phyloP scores from a whole-genome alignment of 2,888 invertebrate species.

The Temnothorax ravouxi region DNA sequence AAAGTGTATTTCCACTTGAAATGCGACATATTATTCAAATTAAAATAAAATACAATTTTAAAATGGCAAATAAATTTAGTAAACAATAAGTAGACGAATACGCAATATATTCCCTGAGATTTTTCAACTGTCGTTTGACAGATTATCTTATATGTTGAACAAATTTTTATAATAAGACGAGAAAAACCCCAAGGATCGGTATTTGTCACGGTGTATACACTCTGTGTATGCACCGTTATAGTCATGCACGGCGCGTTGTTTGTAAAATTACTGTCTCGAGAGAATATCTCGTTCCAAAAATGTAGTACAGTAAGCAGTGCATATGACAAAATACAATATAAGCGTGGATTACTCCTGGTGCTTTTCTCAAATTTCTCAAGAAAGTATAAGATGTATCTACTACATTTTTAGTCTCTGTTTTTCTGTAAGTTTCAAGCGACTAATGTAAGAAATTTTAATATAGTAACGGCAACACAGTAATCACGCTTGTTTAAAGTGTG shows the following conservation, averaged over 20 bases:
- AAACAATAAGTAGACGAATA: neutral
- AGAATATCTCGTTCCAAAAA: slow-evolving; percentile 40
- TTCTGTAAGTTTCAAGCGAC: neutral
- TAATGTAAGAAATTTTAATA: neutral
- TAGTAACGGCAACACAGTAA: neutral
- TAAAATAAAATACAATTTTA: slow-evolving; percentile 29
- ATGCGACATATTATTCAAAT: neutral
- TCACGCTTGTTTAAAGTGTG: neutral
- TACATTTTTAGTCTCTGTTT: neutral
- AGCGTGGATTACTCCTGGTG: slow-evolving; percentile 5
- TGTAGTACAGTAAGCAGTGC: neutral
- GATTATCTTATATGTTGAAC: slow-evolving; percentile 27
- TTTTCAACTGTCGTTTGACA: neutral
- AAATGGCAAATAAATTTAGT: neutral
- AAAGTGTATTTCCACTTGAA: neutral
- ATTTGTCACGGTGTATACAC: slow-evolving; percentile 9
- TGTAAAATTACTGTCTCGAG: slow-evolving; percentile 45
- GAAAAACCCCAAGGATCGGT: neutral
- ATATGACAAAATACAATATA: slow-evolving; percentile 31
- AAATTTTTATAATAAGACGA: slow-evolving; percentile 12
- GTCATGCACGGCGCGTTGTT: slow-evolving; percentile 20
- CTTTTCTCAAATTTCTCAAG: neutral
- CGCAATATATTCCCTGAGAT: neutral
- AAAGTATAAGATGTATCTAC: neutral
- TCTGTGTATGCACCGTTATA: neutral